phyloP scores from a whole-genome alignment of 2,888 invertebrate genomes.

The Cataglyphis rosenhaueri region DNA sequence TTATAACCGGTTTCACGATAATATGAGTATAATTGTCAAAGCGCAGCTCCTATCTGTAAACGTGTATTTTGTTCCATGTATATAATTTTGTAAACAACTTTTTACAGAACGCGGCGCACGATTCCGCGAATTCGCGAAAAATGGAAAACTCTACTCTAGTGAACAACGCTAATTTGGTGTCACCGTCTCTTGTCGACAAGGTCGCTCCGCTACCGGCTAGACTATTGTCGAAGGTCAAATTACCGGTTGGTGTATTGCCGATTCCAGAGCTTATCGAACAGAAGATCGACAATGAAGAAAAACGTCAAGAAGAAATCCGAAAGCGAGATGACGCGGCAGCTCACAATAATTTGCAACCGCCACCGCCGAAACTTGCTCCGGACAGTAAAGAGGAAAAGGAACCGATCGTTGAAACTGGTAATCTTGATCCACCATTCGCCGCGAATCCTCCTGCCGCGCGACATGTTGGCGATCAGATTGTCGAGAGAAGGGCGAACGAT shows the following conservation, averaged over 20 bases:
- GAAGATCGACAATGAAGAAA: constrained; percentile 68
- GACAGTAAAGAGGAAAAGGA: constrained; percentile 69
- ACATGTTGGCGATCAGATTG: constrained; percentile 73
- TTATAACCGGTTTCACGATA: constrained; percentile 18
- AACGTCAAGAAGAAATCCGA: constrained; percentile 53
- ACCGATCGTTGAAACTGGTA: constrained; percentile 58
- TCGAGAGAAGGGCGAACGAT: constrained; percentile 67
- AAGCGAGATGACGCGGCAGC: constrained; percentile 65
- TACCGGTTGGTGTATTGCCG: constrained; percentile 82
- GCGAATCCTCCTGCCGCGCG: constrained; percentile 53
- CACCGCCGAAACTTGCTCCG: constrained; percentile 32
- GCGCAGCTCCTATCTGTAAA: background rate
- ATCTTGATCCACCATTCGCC: constrained; percentile 64
- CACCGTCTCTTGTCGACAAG: constrained; percentile 57
- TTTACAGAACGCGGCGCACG: constrained; percentile 61
- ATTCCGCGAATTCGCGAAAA: constrained; percentile 56
- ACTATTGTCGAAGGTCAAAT: constrained; percentile 74
- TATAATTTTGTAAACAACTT: constrained; percentile 6
- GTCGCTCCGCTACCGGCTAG: constrained; percentile 31
- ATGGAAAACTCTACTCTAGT: constrained; percentile 62
- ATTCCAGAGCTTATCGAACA: constrained; percentile 80
- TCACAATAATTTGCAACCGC: constrained; percentile 52
- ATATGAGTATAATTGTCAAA: background rate
- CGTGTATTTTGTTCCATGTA: background rate
- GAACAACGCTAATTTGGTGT: constrained; percentile 46